These are phyloP conservation scores for Tenthredo notha DNA, from an alignment of 2,888 invertebrate species.

Conservation along the genomic window DNA sequence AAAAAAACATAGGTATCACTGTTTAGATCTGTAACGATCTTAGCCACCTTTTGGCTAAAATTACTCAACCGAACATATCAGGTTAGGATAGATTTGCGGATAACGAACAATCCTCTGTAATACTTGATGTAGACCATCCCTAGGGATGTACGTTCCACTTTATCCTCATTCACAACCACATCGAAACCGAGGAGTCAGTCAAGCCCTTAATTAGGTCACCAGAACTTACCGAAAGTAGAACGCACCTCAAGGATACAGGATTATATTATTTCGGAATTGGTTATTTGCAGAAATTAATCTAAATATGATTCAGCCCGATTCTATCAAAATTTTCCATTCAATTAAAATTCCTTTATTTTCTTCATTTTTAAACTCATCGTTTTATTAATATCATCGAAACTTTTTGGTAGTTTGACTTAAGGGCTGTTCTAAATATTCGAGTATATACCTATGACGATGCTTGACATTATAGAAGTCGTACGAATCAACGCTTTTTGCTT, in stretches of 20 bases:
- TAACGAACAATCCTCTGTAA: conserved; percentile 46
- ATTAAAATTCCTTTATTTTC: neutral
- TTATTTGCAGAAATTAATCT: conserved; percentile 24
- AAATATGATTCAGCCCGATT: neutral
- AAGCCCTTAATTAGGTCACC: conserved; percentile 54
- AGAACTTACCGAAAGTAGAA: conserved; percentile 46
- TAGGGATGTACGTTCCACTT: conserved; percentile 35
- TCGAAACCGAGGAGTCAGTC: conserved; percentile 37
- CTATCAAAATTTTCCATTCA: neutral
- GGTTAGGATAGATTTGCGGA: conserved; percentile 41
- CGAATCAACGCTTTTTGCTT: conserved; percentile 23
- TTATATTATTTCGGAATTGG: conserved; percentile 12
- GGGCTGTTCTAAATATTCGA: neutral
- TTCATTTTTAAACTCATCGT: neutral
- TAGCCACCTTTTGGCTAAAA: neutral
- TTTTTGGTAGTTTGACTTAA: neutral
- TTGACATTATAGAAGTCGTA: conserved; percentile 7
- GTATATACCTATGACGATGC: neutral
- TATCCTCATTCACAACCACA: conserved; percentile 44
- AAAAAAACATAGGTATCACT: neutral
- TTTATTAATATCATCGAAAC: neutral
- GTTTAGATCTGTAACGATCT: neutral
- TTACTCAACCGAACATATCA: conserved; percentile 24
- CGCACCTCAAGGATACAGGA: conserved; percentile 38
- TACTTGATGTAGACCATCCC: conserved; percentile 41